A percentile compares a stretch with the other conserved stretches of the same genome.
Evolutionary conservation across 2,797 vertebrate genomes (phyloP).

Genomic region (Thripadectes ignobilis): DNA sequence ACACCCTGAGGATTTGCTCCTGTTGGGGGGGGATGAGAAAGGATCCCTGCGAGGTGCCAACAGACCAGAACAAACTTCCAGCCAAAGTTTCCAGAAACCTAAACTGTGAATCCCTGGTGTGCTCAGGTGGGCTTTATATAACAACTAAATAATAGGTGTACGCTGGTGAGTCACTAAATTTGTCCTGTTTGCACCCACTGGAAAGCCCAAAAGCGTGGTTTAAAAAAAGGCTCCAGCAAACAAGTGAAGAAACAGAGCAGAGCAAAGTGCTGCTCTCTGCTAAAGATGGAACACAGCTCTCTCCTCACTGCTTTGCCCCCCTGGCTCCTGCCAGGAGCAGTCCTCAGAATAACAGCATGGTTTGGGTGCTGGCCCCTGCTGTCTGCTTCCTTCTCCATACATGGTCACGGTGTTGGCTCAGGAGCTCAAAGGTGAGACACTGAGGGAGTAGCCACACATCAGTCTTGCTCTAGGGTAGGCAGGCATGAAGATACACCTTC

Average conservation of each 20-base stretch:
- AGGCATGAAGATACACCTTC: not conserved
- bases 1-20: not conserved
- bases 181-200: constrained; percentile 21
- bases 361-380: not conserved
- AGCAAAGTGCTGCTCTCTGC: not conserved
- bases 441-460: not conserved
- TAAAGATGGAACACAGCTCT: constrained; percentile 27
- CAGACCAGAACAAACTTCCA: constrained; percentile 30
- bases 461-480: not conserved
- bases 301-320: not conserved
- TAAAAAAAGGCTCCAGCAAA: constrained; percentile 46
- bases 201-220: not conserved
- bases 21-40: not conserved
- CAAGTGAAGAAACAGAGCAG: not conserved
- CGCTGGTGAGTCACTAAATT: constrained; percentile 45
- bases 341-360: not conserved
- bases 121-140: constrained; percentile 59
- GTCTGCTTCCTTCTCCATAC: not conserved
- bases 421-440: not conserved
- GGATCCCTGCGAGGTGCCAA: not conserved
- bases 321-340: not conserved
- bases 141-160: constrained; percentile 69
- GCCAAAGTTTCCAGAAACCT: constrained; percentile 21
- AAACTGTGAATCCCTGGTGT: constrained; percentile 36
- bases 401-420: not conserved